Evolutionary conservation across 1,140 invertebrate species (phyloP).

Genomic region (Zaprionus camerounensis): DNA sequence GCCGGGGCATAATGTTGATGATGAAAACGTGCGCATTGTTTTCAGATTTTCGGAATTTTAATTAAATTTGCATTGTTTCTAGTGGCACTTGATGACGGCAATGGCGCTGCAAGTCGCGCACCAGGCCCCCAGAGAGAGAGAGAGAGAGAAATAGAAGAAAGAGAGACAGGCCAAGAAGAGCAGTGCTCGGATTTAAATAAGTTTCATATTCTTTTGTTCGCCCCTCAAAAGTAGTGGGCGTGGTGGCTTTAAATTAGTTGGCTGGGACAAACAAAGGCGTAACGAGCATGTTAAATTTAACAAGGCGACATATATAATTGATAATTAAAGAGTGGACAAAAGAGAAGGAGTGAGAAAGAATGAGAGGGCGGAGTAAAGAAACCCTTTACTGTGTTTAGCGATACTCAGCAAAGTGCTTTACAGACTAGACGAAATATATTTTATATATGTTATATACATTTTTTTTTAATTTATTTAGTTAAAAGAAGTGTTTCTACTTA

Average conservation of each 20-base stretch:
- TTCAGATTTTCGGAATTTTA: constrained; percentile 74
- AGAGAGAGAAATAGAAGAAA: neutral
- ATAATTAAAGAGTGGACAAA: neutral
- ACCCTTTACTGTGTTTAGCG: too few relatives aligned
- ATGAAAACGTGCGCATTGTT: constrained; percentile 66
- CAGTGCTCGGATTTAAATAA: constrained; percentile 58
- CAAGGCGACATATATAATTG: constrained; percentile 27
- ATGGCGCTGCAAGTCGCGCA: constrained; percentile 26
- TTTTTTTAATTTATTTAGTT: too few relatives aligned
- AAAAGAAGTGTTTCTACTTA: too few relatives aligned
- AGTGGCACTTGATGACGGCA: constrained; percentile 58
- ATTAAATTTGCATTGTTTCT: constrained; percentile 74
- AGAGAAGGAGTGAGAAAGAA: neutral
- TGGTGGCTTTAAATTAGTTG: constrained; percentile 40
- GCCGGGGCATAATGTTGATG: constrained; percentile 64
- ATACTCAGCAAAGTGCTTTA: too few relatives aligned
- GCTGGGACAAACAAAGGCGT: constrained; percentile 13
- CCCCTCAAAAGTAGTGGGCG: constrained; percentile 8
- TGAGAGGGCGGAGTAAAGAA: too few relatives aligned
- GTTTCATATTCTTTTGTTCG: constrained; percentile 57
- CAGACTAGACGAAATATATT: too few relatives aligned
- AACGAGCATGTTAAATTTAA: constrained; percentile 25
- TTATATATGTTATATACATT: neutral
- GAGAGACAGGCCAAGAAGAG: neutral
- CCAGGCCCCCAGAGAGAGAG: constrained; percentile 3